These are phyloP conservation scores for Caenorhabditis sp. DNA, from an alignment of 2,888 invertebrate genomes.

Conservation along the genomic window DNA sequence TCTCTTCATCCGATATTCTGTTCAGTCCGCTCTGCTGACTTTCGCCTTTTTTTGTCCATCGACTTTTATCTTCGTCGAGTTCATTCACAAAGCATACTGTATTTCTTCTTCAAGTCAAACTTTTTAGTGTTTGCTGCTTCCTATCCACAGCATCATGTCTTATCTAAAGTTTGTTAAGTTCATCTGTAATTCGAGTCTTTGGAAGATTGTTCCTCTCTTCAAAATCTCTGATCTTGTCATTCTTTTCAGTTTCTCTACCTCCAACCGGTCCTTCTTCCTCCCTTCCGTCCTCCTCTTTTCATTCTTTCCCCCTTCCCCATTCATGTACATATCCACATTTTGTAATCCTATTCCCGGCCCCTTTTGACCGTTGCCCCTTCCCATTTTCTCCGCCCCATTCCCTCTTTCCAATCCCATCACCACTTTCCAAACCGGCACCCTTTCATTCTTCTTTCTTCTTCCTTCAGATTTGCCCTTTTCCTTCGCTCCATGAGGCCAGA, in stretches of 20 bases:
- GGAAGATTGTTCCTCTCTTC: too few species aligned
- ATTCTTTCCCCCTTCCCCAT: background rate
- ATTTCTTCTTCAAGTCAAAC: too few species aligned
- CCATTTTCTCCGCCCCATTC: constrained; percentile 2
- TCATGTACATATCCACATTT: constrained; percentile 8
- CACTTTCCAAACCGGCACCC: constrained; percentile 7
- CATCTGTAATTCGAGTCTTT: too few species aligned
- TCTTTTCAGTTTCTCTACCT: background rate
- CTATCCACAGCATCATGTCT: too few species aligned
- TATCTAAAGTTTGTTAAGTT: too few species aligned
- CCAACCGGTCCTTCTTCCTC: background rate
- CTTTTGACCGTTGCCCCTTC: constrained; percentile 16
- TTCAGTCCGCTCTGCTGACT: background rate
- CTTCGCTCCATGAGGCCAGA: constrained; percentile 6
- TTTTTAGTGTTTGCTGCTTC: too few species aligned
- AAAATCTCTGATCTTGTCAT: too few species aligned
- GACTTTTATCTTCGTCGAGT: too few species aligned
- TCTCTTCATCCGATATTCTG: constrained; percentile 43
- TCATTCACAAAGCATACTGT: too few species aligned
- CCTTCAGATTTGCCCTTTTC: constrained; percentile 9
- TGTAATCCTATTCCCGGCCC: constrained; percentile 3
- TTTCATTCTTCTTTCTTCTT: background rate
- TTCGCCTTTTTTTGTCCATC: constrained; percentile 1
- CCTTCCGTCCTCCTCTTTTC: background rate
- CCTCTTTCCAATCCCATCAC: constrained; percentile 14